Conservation (phyloP, 1,140 invertebrate species). For the Odontomachus brunneus region DNA sequence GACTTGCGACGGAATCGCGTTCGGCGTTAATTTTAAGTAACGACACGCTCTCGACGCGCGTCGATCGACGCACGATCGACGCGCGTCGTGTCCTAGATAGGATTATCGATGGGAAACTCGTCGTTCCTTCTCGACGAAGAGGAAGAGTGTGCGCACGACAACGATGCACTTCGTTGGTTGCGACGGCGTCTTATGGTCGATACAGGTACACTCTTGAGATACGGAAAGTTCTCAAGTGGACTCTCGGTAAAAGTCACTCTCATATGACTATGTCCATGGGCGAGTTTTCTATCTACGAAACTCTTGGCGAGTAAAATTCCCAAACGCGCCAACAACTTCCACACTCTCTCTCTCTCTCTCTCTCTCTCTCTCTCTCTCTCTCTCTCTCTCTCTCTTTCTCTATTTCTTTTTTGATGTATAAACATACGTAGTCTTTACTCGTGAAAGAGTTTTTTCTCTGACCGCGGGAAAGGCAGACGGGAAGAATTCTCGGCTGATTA, state of each 20-base stretch:
- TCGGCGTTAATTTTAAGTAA: conserved; percentile 54
- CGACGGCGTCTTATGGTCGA: conserved; percentile 25
- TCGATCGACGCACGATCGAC: no score
- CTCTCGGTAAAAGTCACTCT: background rate
- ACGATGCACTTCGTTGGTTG: conserved; percentile 4
- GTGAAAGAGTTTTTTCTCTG: conserved; percentile 23
- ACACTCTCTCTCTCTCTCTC: background rate
- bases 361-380: background rate
- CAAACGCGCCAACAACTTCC: conserved; percentile 3
- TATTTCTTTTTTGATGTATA: background rate
- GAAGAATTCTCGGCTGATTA: conserved; percentile 5
- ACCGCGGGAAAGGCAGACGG: background rate
- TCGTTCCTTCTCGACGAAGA: no score
- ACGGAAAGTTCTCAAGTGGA: conserved; percentile 39
- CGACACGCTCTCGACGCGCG: background rate
- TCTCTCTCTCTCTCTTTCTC: no score
- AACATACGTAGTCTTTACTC: background rate
- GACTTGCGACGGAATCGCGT: no score
- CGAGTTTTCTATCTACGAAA: background rate
- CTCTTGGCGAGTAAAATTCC: background rate
- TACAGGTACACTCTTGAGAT: background rate
- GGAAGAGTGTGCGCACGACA: background rate
- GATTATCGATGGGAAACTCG: background rate
- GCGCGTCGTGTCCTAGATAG: no score
- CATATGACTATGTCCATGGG: conserved; percentile 7